These are phyloP conservation scores for Tribolium freemani DNA, from an alignment of 2,888 invertebrate species.

Conservation along the genomic window DNA sequence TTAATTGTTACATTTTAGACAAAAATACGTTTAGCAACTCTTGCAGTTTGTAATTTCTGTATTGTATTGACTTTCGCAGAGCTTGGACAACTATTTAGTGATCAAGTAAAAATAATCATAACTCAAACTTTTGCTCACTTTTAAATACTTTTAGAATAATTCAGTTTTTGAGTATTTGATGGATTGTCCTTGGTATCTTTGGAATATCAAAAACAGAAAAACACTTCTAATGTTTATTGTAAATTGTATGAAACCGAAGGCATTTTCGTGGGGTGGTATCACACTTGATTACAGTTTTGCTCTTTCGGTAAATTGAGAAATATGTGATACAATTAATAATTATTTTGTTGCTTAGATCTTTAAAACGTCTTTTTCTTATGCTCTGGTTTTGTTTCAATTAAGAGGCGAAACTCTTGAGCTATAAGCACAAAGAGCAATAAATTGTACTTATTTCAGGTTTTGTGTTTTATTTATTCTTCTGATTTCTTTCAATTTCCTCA, in stretches of 20 bases:
- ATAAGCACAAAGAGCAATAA: too few species aligned
- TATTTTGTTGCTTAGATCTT: background rate
- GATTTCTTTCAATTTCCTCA: too few species aligned
- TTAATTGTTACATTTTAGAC: background rate
- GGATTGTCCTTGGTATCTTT: background rate
- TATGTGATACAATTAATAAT: too few species aligned
- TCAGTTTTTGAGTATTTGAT: background rate
- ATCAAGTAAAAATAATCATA: too few species aligned
- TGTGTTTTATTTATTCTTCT: too few species aligned
- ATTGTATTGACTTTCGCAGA: too few species aligned
- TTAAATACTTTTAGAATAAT: background rate
- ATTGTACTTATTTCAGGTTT: too few species aligned
- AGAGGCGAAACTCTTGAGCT: background rate
- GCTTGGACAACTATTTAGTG: too few species aligned
- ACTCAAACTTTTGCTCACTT: background rate
- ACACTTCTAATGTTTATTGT: background rate
- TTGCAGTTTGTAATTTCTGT: too few species aligned
- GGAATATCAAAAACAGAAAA: background rate
- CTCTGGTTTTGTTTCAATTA: background rate
- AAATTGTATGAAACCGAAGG: background rate
- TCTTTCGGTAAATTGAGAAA: background rate
- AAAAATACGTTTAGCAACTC: too few species aligned
- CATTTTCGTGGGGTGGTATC: background rate
- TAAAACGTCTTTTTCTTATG: background rate
- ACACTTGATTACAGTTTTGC: background rate